Evolutionary conservation across 2,113 vertebrate species (phyloP), one percentile per base, ranked within the genome.

Genomic region (Bujurquina vittata): DNA sequence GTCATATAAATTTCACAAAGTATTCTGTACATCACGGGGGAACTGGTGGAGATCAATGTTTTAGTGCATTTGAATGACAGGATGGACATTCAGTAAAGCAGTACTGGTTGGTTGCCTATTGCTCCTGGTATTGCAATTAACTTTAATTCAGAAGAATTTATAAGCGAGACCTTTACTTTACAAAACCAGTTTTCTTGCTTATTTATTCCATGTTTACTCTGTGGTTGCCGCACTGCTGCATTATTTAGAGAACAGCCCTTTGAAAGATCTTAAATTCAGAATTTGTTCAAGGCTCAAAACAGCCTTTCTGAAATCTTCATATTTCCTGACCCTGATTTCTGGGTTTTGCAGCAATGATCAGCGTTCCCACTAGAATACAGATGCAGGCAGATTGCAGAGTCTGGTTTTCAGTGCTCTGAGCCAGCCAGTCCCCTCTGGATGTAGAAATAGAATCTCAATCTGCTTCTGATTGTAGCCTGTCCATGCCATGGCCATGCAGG

Each of bases 321-420:
- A 87, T 93, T 91, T 91, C 76, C 88, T 94, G 86, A 94, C 91
- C 92, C 89, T 89, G 80, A 93, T 93, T 94, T 91, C 60, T 63
- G 60, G 74, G 84, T 93, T 72, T 89, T 93, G 87, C 62, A 76
- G 92, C 93, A 91, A 84, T 94, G 94, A 94, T 94, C 91, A 92
- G 65, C 81, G 81, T 86, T 92, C 94, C 91, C 88, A 23, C 65
- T 72, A 90, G 93, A 91, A 81, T 55, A 52, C 83, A 75, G 79
- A 92, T 88, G 92, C 87, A 83, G 83, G 62, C 79, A 76, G 75
- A 65, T 79, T 89, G 88, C 81, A 88, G 83, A 87, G 61, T 59
- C 85, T 58, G 84, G 46, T 87, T 90, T 79, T 84, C 81, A 82
- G 61, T 22, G 80, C 78, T 91, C 78, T 79, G 63, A 91, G 91